phyloP scores from a whole-genome alignment of 2,888 invertebrate species.

The Caenorhabditis afra region DNA sequence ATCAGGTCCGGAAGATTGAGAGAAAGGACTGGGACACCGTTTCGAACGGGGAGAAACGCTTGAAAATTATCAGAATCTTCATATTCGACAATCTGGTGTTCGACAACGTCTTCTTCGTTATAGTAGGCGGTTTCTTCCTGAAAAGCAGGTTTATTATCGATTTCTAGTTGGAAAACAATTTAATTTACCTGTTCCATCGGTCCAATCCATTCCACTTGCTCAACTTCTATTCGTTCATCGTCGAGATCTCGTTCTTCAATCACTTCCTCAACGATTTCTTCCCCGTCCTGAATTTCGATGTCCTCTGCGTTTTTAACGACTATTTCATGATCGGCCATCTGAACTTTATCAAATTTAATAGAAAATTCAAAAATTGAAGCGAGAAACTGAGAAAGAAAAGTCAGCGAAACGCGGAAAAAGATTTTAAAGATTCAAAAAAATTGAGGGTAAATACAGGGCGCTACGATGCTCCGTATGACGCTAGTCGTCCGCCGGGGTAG shows the following conservation, averaged over 20 bases:
- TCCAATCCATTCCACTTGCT: slow-evolving; percentile 41
- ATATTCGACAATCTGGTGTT: slow-evolving; percentile 25
- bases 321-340: slow-evolving; percentile 18
- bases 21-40: slow-evolving; percentile 54
- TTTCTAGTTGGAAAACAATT: not conserved
- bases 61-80: slow-evolving; percentile 33
- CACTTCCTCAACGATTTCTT: slow-evolving; percentile 39
- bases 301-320: slow-evolving; percentile 17
- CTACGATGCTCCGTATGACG: no score
- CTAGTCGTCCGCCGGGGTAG: no score
- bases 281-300: slow-evolving; percentile 18
- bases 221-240: slow-evolving; percentile 25
- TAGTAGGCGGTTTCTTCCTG: slow-evolving; percentile 20
- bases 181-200: slow-evolving; percentile 5
- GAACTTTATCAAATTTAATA: no score
- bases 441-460: no score
- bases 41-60: slow-evolving; percentile 46
- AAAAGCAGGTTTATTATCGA: not conserved
- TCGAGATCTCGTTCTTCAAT: slow-evolving; percentile 12
- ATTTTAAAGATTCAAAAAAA: no score
- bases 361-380: not conserved
- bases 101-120: slow-evolving; percentile 10
- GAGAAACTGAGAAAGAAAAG: not conserved
- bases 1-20: slow-evolving; percentile 59
- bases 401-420: not conserved